phyloP scores from a whole-genome alignment of 2,113 vertebrate genomes.

The Syngnathoides biaculeatus region DNA sequence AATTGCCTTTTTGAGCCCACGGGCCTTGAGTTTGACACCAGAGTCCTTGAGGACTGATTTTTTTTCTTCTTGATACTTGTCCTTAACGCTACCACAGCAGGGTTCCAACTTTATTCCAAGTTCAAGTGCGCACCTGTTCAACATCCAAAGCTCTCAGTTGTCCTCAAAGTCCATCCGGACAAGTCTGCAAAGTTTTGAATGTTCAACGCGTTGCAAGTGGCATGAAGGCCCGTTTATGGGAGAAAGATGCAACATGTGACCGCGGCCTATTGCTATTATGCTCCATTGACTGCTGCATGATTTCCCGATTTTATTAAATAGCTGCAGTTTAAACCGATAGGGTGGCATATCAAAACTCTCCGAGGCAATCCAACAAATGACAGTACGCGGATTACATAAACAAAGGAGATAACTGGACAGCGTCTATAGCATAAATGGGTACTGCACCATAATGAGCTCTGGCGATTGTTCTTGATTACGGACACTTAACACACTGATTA shows the following conservation, averaged over 20 bases:
- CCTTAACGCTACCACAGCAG: too few species aligned
- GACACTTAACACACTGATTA: slow-evolving; percentile 59
- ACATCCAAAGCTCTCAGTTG: slow-evolving; percentile 25
- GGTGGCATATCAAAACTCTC: too few species aligned
- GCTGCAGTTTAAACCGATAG: background rate
- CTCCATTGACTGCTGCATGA: background rate
- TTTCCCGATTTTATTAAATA: background rate
- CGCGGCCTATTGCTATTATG: background rate
- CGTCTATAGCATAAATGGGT: slow-evolving; percentile 26
- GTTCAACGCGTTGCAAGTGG: background rate
- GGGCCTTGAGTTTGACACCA: too few species aligned
- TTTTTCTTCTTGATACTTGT: too few species aligned
- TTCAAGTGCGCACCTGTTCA: slow-evolving; percentile 46
- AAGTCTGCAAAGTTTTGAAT: slow-evolving; percentile 23
- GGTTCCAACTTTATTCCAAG: background rate
- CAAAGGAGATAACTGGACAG: slow-evolving; percentile 3
- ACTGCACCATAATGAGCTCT: slow-evolving; percentile 54
- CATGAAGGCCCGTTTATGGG: background rate
- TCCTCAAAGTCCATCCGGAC: slow-evolving; percentile 30
- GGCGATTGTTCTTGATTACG: slow-evolving; percentile 68
- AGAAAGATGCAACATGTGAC: slow-evolving; percentile 4
- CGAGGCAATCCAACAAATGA: background rate
- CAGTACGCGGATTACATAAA: slow-evolving; percentile 1
- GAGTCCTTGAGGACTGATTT: too few species aligned
- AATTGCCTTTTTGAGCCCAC: too few species aligned